Evolutionary conservation across 2,797 vertebrate species (phyloP).

Genomic region (Argya squamiceps): DNA sequence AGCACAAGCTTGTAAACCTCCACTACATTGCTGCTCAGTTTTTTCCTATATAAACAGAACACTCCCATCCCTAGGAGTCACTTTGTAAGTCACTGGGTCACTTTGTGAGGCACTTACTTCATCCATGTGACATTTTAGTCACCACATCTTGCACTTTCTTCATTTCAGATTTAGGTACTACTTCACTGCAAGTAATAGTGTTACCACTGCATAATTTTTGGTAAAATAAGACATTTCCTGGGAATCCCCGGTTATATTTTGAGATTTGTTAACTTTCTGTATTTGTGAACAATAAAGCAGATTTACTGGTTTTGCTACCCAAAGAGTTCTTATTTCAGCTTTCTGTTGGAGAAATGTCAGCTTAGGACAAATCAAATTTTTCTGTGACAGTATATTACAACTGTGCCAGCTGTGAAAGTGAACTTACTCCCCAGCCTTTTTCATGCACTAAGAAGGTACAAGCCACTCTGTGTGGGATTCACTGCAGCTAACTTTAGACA

Average conservation of each 20-base stretch:
- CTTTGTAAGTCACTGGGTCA: not conserved
- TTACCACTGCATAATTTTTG: not conserved
- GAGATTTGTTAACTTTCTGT: not conserved
- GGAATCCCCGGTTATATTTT: not conserved
- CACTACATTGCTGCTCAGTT: not conserved
- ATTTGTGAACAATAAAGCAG: not conserved
- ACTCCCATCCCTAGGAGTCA: not conserved
- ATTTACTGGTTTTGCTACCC: not conserved
- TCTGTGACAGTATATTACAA: not conserved
- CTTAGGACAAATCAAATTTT: not conserved
- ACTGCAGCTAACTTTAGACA: slow-evolving; percentile 22
- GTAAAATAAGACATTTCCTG: not conserved
- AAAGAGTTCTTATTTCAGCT: not conserved
- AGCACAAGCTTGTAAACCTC: not conserved
- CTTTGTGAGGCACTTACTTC: not conserved
- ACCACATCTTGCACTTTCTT: not conserved
- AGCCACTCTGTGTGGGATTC: slow-evolving; percentile 19
- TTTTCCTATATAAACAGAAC: not conserved
- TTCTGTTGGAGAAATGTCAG: not conserved
- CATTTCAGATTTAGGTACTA: not conserved
- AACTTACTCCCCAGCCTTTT: not conserved
- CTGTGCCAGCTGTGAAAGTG: not conserved
- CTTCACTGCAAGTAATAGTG: not conserved
- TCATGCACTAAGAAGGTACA: not conserved
- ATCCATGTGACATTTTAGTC: not conserved